Percentiles rank a stretch among this genome's conserved stretches.
These are phyloP conservation scores for Caenorhabditis sp. DNA, from an alignment of 2,888 invertebrate genomes.

Conservation along the genomic window DNA sequence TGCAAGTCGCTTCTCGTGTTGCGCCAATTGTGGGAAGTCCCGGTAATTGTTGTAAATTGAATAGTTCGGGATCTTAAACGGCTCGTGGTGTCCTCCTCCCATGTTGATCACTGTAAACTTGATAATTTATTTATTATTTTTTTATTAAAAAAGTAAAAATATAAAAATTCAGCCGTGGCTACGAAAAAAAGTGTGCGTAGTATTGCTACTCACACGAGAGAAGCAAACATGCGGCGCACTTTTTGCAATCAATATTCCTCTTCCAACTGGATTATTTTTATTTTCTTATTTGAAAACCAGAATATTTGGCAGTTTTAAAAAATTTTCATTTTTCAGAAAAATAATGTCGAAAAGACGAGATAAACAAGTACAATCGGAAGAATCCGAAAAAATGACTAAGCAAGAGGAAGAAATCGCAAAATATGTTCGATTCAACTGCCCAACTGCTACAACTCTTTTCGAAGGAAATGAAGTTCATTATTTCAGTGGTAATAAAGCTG, in stretches of 20 bases:
- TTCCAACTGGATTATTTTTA: conserved; percentile 6
- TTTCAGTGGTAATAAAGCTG: conserved; percentile 88
- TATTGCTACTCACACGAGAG: conserved; percentile 10
- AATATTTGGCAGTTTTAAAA: too few relatives aligned
- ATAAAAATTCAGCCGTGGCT: conserved; percentile 12
- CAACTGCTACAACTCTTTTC: conserved; percentile 93
- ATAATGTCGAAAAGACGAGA: conserved; percentile 30
- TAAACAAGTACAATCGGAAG: conserved; percentile 11
- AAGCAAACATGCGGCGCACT: conserved; percentile 21
- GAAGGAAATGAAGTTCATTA: conserved; percentile 95
- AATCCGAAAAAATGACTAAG: conserved; percentile 35
- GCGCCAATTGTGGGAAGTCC: conserved; percentile 62
- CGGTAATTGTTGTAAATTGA: conserved; percentile 66
- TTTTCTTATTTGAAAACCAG: conserved; percentile 9
- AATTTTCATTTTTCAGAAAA: too few relatives aligned
- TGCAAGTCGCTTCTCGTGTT: conserved; percentile 63
- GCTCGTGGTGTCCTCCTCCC: conserved; percentile 66
- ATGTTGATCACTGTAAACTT: conserved; percentile 20
- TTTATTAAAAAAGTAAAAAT: not conserved
- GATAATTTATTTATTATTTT: not conserved
- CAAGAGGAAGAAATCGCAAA: conserved; percentile 88
- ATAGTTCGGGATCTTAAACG: conserved; percentile 65
- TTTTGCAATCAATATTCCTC: conserved; percentile 9
- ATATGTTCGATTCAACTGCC: conserved; percentile 91
- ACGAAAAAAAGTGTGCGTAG: conserved; percentile 22